Evolutionary conservation across 2,113 vertebrate genomes (phyloP).

Genomic region (Seriola rivoliana): DNA sequence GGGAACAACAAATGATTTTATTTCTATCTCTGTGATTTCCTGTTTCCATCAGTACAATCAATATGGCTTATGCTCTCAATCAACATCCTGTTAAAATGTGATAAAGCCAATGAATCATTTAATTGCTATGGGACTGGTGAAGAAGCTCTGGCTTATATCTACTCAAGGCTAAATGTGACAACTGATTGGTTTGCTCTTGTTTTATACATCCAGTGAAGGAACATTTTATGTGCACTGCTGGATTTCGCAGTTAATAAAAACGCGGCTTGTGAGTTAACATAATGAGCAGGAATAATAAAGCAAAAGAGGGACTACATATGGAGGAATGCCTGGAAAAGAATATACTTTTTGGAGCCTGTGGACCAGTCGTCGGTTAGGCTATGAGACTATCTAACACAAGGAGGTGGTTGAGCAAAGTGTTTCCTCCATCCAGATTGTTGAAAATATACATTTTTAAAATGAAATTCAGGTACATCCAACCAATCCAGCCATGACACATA

Average conservation of each 20-base stretch:
- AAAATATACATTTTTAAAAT: constrained; percentile 9
- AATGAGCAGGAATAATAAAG: constrained; percentile 60
- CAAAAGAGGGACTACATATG: constrained; percentile 13
- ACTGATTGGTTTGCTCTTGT: constrained; percentile 71
- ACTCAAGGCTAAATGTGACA: constrained; percentile 76
- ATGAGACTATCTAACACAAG: constrained; percentile 1
- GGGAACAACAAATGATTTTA: constrained; percentile 87
- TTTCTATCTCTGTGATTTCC: constrained; percentile 88
- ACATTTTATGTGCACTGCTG: constrained; percentile 57
- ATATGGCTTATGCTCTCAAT: constrained; percentile 86
- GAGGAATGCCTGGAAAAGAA: constrained; percentile 45
- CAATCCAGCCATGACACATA: background rate
- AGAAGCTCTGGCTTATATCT: constrained; percentile 77
- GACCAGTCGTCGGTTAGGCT: background rate
- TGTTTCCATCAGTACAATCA: constrained; percentile 88
- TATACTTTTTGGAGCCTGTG: constrained; percentile 14
- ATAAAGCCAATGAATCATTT: constrained; percentile 85
- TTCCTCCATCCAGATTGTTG: constrained; percentile 3
- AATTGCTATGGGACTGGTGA: constrained; percentile 82
- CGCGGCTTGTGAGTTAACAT: constrained; percentile 42
- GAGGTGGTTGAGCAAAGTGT: background rate
- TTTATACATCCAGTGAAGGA: constrained; percentile 71
- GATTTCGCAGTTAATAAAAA: constrained; percentile 62
- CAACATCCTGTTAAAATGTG: constrained; percentile 85
- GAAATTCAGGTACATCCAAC: constrained; percentile 16